Conservation (phyloP, 2,113 vertebrate species). For the Microcebus murinus region DNA sequence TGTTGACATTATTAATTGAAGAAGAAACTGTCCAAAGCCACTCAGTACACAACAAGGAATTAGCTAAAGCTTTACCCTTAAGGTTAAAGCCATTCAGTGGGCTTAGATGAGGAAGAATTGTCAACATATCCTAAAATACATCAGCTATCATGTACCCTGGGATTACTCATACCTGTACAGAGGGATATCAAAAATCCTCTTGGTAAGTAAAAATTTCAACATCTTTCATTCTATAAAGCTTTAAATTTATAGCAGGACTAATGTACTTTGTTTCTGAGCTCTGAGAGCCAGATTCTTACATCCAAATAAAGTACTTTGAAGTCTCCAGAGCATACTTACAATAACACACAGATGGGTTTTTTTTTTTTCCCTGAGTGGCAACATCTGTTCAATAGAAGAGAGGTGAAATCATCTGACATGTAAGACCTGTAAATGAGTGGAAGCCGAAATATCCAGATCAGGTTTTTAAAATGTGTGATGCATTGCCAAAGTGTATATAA, state of each 20-base stretch:
- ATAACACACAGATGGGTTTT: background rate
- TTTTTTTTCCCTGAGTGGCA: background rate
- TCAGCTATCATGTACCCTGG: no score
- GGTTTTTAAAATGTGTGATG: background rate
- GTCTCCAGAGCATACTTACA: background rate
- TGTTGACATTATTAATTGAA: background rate
- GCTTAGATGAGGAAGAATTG: background rate
- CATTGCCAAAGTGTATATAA: background rate
- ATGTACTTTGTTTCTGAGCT: background rate
- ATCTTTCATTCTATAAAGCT: background rate
- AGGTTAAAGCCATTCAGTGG: background rate
- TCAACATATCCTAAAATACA: background rate
- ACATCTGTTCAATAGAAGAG: background rate
- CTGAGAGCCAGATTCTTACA: background rate
- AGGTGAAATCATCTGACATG: background rate
- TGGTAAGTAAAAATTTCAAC: background rate
- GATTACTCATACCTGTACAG: background rate
- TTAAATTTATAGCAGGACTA: background rate
- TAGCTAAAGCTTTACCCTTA: background rate
- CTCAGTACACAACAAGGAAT: background rate
- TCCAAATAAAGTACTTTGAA: background rate
- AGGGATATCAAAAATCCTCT: background rate
- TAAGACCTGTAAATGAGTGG: background rate
- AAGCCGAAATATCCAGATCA: background rate
- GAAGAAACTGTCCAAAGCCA: background rate